These are phyloP conservation scores for Poicephalus meyeri DNA, from an alignment of 2,113 vertebrate species.

Conservation along the genomic window DNA sequence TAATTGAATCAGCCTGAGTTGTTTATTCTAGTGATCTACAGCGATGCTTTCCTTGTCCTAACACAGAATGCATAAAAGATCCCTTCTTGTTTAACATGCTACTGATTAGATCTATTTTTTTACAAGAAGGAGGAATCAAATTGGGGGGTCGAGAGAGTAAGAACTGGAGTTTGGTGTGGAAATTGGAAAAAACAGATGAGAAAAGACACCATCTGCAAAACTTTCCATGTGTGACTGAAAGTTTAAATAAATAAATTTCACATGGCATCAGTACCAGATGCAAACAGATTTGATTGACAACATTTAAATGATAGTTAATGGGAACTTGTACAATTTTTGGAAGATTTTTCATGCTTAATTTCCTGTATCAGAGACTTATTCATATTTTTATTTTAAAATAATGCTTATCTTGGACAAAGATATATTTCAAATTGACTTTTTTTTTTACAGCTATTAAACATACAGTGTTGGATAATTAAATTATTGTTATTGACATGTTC, in stretches of 20 bases:
- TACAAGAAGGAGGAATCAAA: conserved; percentile 49
- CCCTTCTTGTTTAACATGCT: conserved; percentile 91
- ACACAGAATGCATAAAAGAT: conserved; percentile 93
- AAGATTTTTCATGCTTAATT: background rate
- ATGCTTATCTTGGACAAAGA: background rate
- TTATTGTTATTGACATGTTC: background rate
- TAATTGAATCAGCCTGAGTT: conserved; percentile 95
- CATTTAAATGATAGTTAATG: conserved; percentile 78
- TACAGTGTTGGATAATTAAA: background rate
- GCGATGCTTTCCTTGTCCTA: conserved; percentile 88
- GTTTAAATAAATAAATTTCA: conserved; percentile 86
- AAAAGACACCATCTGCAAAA: conserved; percentile 86
- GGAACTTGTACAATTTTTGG: conserved; percentile 17
- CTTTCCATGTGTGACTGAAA: conserved; percentile 90
- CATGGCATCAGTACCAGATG: conserved; percentile 74
- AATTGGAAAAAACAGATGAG: conserved; percentile 38
- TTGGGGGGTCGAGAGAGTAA: conserved; percentile 22
- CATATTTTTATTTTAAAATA: background rate
- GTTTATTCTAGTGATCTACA: conserved; percentile 95
- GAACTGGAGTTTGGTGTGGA: background rate
- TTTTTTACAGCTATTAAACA: background rate
- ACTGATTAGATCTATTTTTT: conserved; percentile 90
- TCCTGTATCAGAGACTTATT: background rate
- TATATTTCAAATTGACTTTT: background rate
- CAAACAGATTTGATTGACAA: conserved; percentile 77